Evolutionary conservation across 2,113 vertebrate species (phyloP), one percentile per base, ranked within the genome.

Genomic region (Psophia crepitans): DNA sequence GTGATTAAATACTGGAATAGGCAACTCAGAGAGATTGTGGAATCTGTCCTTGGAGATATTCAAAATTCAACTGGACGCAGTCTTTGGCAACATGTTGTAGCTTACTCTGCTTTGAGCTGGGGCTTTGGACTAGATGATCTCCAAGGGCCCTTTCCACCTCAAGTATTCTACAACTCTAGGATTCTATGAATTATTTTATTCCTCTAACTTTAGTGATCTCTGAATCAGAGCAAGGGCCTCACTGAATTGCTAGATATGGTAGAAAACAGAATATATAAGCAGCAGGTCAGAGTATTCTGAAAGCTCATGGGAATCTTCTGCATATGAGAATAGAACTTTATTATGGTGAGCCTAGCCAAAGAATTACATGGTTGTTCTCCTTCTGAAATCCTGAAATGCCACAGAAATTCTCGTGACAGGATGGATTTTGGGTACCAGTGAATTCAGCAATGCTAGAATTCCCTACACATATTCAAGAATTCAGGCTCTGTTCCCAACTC

Each of bases 131-230:
- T 80, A 22, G 79, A 16, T 43, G 66, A 61, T 90, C 66, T 86
- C 82, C 49, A 73, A 75, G 68, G 90, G 22, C 33, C 21, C 39
- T 64, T 85, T 90, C 78, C 49, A 26, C 70, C 27, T 86, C 75
- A 88, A 19, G 79, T 90, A 9, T 77, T 85, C 35, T 81, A 61
- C 64, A 66, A 3, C 56, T 92, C 82, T 78, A 2, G 66, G 46
- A 70, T 51, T 75, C 65, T 48, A 15, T 93, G 79, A 86, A 93
- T 90, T 88, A 80, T 93, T 95, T 96, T 81, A 80, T 80, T 84
- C 49, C 66, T 76, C 32, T 91, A 85, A 91, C 49, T 94, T 71
- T 18, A 60, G 82, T 32, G 53, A 73, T 79, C 66, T 96, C 71
- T 90, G 74, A 82, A 73, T 91, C 82, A 90, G 75, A 89, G 57